phyloP scores from a whole-genome alignment of 2,888 invertebrate genomes.

The Ornithoptera alexandrae region DNA sequence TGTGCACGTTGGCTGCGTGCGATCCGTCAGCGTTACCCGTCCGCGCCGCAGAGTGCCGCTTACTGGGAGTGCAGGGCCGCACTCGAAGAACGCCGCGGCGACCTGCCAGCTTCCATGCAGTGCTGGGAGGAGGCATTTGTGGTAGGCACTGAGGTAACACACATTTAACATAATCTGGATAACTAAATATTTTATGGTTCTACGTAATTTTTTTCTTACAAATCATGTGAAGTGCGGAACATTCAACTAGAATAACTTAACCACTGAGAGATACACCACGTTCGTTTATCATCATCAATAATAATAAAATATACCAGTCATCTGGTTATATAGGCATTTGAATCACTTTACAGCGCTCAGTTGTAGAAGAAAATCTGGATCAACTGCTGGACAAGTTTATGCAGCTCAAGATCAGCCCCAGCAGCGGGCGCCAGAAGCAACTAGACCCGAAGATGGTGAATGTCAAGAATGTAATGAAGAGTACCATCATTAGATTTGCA shows the following conservation, averaged over 20 bases:
- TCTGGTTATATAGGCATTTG: no score
- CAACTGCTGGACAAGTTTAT: constrained; percentile 79
- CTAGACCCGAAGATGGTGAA: constrained; percentile 67
- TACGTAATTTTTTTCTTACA: no score
- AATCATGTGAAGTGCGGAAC: no score
- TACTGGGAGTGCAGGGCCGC: constrained; percentile 83
- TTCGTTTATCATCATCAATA: no score
- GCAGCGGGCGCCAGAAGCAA: constrained; percentile 40
- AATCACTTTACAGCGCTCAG: constrained; percentile 56
- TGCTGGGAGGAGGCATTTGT: constrained; percentile 80
- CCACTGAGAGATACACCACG: no score
- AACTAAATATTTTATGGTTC: no score
- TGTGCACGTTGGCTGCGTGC: constrained; percentile 78
- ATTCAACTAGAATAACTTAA: no score
- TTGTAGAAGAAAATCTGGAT: constrained; percentile 77
- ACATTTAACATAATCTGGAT: no score
- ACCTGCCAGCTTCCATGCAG: constrained; percentile 78
- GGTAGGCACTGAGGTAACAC: constrained; percentile 77
- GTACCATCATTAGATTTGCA: constrained; percentile 80
- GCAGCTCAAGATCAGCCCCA: constrained; percentile 76
- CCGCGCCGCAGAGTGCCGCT: constrained; percentile 62
- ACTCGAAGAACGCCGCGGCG: constrained; percentile 76
- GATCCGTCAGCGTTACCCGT: constrained; percentile 65
- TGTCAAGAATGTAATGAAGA: constrained; percentile 80
- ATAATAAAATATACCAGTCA: no score